phyloP scores from a whole-genome alignment of 1,140 invertebrate species.

The Zaprionus lachaisei region DNA sequence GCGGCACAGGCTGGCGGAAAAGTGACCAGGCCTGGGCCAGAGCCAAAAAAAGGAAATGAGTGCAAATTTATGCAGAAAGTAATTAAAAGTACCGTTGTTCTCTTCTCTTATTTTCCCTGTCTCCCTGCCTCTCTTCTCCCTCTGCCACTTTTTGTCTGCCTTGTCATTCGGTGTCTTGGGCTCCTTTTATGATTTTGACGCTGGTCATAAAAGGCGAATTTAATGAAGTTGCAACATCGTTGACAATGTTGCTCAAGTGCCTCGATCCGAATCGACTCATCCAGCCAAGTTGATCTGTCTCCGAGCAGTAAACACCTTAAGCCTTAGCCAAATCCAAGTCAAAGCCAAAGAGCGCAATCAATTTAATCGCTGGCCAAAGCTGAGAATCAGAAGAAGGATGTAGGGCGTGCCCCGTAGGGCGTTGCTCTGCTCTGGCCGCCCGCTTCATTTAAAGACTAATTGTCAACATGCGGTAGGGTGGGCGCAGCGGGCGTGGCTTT shows the following conservation, averaged over 20 bases:
- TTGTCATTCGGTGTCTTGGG: conserved; percentile 37
- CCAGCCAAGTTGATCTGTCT: background rate
- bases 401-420: background rate
- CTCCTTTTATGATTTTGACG: conserved; percentile 67
- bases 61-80: conserved; percentile 80
- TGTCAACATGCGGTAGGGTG: conserved; percentile 58
- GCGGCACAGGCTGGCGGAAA: conserved; percentile 10
- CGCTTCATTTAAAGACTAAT: conserved; percentile 75
- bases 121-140: background rate
- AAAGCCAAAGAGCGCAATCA: conserved; percentile 59
- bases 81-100: conserved; percentile 75
- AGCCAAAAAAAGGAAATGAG: conserved; percentile 53
- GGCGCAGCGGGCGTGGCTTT: conserved; percentile 31
- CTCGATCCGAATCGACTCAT: conserved; percentile 22
- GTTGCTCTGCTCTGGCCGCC: conserved; percentile 22
- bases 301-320: conserved; percentile 56
- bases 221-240: conserved; percentile 69
- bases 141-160: background rate
- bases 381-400: conserved; percentile 3
- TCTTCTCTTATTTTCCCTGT: conserved; percentile 43
- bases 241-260: conserved; percentile 12
- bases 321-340: conserved; percentile 30
- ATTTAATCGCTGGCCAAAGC: conserved; percentile 39
- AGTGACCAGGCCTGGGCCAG: conserved; percentile 10
- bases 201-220: conserved; percentile 69